A percentile compares a stretch with the other conserved stretches of the same genome.
Conservation (phyloP, 92 coral and sea anemone species). For the Heteractis magnifica region DNA sequence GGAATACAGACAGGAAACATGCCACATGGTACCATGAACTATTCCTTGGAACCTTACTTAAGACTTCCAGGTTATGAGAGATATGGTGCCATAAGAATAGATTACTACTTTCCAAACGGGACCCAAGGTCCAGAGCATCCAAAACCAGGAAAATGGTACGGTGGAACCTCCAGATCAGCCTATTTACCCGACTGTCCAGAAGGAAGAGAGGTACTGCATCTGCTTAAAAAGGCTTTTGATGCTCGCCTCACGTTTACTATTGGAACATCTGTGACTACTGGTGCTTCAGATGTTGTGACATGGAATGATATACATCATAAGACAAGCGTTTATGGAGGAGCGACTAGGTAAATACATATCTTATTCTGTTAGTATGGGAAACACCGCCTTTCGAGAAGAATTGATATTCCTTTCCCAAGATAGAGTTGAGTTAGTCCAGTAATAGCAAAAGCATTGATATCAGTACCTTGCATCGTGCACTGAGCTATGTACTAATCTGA, state of each 20-base stretch:
- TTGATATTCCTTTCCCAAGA: too few species aligned
- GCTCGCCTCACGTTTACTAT: slow-evolving; percentile 68
- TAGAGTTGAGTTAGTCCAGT: too few species aligned
- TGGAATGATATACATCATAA: slow-evolving; percentile 81
- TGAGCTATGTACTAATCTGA: too few species aligned
- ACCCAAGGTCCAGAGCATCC: slow-evolving; percentile 57
- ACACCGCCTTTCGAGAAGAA: too few species aligned
- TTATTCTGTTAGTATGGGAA: too few species aligned
- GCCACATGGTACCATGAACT: slow-evolving; percentile 61
- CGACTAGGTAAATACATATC: slow-evolving; percentile 39
- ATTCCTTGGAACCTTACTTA: not conserved
- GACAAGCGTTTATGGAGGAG: slow-evolving; percentile 60
- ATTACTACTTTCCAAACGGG: slow-evolving; percentile 27
- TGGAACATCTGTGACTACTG: slow-evolving; percentile 66
- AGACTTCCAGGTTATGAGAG: slow-evolving; percentile 53
- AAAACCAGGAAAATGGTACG: slow-evolving; percentile 50
- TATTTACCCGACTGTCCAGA: slow-evolving; percentile 62
- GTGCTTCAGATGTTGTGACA: slow-evolving; percentile 38
- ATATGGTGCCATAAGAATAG: slow-evolving; percentile 38
- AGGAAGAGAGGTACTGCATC: slow-evolving; percentile 62
- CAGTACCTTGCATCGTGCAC: too few species aligned
- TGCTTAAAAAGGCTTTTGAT: slow-evolving; percentile 63
- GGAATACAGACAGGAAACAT: slow-evolving; percentile 68
- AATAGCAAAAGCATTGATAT: too few species aligned
- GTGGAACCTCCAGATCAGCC: slow-evolving; percentile 47